Conservation (phyloP, 2,113 vertebrate species). For the Mustelus asterias region DNA sequence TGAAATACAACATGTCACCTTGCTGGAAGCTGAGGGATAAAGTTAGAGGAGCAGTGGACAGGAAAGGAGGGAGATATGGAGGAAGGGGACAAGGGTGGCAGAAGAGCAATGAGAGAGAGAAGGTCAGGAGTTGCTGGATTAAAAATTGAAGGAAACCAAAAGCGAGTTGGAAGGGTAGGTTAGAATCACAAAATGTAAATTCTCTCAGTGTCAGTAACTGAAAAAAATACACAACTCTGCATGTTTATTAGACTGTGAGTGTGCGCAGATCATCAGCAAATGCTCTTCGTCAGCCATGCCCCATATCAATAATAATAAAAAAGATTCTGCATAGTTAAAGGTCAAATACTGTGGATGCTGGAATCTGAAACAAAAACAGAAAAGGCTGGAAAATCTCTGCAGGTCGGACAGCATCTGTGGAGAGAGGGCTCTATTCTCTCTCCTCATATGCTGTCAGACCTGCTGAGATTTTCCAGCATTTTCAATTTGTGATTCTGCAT, state of each 20-base stretch:
- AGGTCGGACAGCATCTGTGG: too few species aligned
- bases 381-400: too few species aligned
- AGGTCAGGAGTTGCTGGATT: background rate
- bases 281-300: too few species aligned
- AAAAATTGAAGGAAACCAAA: background rate
- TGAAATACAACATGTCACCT: background rate
- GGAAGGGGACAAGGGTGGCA: background rate
- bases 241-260: background rate
- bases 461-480: too few species aligned
- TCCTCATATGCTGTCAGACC: too few species aligned
- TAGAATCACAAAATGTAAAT: background rate
- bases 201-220: background rate
- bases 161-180: background rate
- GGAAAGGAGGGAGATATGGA: background rate
- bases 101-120: background rate
- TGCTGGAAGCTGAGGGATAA: background rate
- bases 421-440: too few species aligned
- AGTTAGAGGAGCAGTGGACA: background rate
- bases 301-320: background rate
- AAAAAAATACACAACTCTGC: background rate
- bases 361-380: too few species aligned
- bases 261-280: background rate
- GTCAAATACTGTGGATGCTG: too few species aligned
- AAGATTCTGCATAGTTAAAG: background rate
- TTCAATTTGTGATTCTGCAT: background rate